A percentile compares a stretch with the other conserved stretches of the same genome.
Conservation (phyloP, 2,113 vertebrate species). For the Benitochromis conjunctus region DNA sequence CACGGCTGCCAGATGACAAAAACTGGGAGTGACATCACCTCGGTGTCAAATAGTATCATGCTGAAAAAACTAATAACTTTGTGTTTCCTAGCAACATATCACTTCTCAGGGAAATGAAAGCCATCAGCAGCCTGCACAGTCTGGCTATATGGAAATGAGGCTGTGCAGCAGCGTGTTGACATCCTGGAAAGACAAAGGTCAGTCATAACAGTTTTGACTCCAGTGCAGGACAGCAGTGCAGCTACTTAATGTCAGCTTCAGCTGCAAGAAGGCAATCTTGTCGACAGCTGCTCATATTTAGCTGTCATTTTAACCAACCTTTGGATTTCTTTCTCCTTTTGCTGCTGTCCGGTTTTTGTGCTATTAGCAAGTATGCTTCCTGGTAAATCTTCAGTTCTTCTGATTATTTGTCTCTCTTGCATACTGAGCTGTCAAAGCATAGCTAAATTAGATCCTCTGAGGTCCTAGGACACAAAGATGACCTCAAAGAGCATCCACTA, state of each 20-base stretch:
- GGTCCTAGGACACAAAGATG: neutral
- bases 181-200: neutral
- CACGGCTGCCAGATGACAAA: neutral
- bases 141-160: neutral
- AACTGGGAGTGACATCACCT: slow-evolving; percentile 1
- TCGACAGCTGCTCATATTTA: neutral
- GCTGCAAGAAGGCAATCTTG: neutral
- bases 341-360: neutral
- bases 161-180: neutral
- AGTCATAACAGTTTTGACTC: neutral
- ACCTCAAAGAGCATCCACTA: neutral
- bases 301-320: neutral
- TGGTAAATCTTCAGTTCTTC: neutral
- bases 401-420: neutral
- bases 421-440: neutral
- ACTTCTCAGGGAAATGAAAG: slow-evolving; percentile 2
- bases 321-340: neutral
- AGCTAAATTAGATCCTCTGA: neutral
- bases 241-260: neutral
- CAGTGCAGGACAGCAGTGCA: neutral
- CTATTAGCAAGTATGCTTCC: neutral
- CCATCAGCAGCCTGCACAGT: neutral
- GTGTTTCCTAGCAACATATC: neutral
- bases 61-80: neutral
- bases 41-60: neutral